Evolutionary conservation across 2,888 invertebrate species (phyloP), one percentile per base, ranked within the genome.

Genomic region (Andrena haemorrhoa): DNA sequence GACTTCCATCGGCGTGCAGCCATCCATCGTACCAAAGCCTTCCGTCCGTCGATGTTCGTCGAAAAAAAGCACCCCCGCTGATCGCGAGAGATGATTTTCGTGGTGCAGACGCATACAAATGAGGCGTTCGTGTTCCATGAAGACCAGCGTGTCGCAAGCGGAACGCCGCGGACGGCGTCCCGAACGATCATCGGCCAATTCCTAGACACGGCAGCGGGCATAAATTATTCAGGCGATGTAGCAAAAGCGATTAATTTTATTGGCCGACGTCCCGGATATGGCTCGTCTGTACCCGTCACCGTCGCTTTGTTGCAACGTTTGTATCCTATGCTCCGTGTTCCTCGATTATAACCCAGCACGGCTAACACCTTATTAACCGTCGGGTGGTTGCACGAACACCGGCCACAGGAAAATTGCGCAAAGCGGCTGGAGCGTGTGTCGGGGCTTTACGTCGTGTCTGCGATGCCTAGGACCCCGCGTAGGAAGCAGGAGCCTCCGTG

Each of bases 191-290:
- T 78, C 86, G 84, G 72, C 68, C 86, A 86, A 86, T 77, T 88
- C 83, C 76, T 85, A 86, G 83, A 82, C 86, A 77, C 84, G 85
- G 83, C 87, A 84, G 85, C 87, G 85, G 74, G 87, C 89, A 91
- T 92, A 91, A 92, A 90, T 91, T 92, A 92, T 92, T 91, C 90
- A 90, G 86, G 80, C 89, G 86, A 89, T 92, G 90, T 90, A 89
- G 88, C 89, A 84, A 86, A 88, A 90, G 88, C 91, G 90, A 92
- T 92, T 92, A 92, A 92, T 92, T 92, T 92, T 91, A 92, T 92
- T 91, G 91, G 87, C 83, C 90, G 90, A 86, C 90, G 89, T 90
- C 90, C 91, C 91, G 91, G 91, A 92, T 91, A 91, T 90, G 91
- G 91, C 90, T 91, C 91, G 91, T 91, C 91, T 86, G 89, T 90